Base-by-base conservation (phyloP, 2,113 vertebrate genomes). In the Orycteropus afer region DNA sequence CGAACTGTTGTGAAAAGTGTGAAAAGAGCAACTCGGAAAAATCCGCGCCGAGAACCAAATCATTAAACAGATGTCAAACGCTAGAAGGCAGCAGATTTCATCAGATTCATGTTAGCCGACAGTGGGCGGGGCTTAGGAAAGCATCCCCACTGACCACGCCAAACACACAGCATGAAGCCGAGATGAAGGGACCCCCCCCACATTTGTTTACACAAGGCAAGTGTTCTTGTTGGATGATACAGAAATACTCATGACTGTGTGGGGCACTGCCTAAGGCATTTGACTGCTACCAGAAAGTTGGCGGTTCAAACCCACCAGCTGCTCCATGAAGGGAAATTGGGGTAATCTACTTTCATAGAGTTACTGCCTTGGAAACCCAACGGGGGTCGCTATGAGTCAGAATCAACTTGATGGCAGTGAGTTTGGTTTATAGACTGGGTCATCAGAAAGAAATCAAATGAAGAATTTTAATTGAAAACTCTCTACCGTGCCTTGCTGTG, bases 401-500 rank as follows among this genome's bases (percentile, higher is more conserved):
- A n/a, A n/a, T n/a, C n/a, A n/a, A n/a, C n/a, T n/a, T n/a, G n/a
- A n/a, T n/a, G n/a, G n/a, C n/a, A n/a, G n/a, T n/a, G n/a, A n/a
- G n/a, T n/a, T n/a, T n/a, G n/a, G n/a, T n/a, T n/a, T n/a, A n/a
- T 8, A 83, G 18, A 71, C 2, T 25, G 67, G 45, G 40, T 17
- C 11, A 37, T 9, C 25, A n/a, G 74, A 61, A 53, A 61, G 61
- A n/a, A 63, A 42, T 29, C 8, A 11, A 63, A 37, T 1, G 37
- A 45, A 63, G 89, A 87, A 32, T 37, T 14, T 69, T 83, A 57
- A 57, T 69, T 63, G 76, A 25, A 76, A 53, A 42, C 12, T 14
- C 51, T 47, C 59, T 15, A 1, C 0, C 0, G 32, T 0, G 0
- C 15, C 57, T 37, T 76, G 40, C 47, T 40, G 32, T 53, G 49